Evolutionary conservation across 37 sponge, comb jelly and placozoan genomes (phyloP), one percentile per base, ranked within the genome.

Genomic region (Halisarca cf. caerulea): DNA sequence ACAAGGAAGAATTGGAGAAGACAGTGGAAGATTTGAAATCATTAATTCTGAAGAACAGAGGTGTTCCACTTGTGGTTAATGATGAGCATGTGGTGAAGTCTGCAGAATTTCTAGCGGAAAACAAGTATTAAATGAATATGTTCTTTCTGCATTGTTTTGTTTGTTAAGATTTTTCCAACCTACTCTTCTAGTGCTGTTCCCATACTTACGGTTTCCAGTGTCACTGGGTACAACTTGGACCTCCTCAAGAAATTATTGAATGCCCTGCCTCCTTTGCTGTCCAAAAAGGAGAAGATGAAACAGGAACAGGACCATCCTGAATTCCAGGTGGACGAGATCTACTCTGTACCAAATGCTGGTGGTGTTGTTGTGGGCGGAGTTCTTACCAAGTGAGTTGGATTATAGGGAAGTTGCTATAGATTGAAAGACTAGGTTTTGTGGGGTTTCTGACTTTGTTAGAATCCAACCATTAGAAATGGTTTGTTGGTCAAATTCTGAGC

Each of bases 291-390:
- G 59, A 81, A 82, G 72, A 89, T 92, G 58, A 89, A 80, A 51
- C 47, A 38, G 74, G 83, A 87, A 25, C 93, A 92, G 66, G 75
- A 83, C 53, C 79, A 51, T 2, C 69, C 87, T 24, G 97, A 95
- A 80, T 97, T 97, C 66, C 93, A 90, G 37, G 89, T 96, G 38
- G 97, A 99, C 66, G 99, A 96, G 57, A 81, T 96, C 33, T 93
- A 90, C 83, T 88, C 88, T 53, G 99, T 99, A 3, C 89, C 95
- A 2, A 89, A 90, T 34, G 86, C 86, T 0, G 99, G 95, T 20
- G 85, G 87, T 0, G 94, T 99, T 28, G 77, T 74, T 4, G 75
- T 96, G 30, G 91, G 95, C 3, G 99, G 99, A 69, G 85, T 90
- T n/a, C 81, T 95, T 28, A 91, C 83, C 21, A 80, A 83, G 95